Conservation (phyloP, 2,113 vertebrate species). For the Rattus norvegicus region GRCr8 NC_086020.1:107951501-107952000, state of each 20-base stretch:
- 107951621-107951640: background rate
- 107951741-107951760: background rate
- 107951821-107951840: background rate
- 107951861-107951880: background rate
- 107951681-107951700: background rate
- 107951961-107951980: constrained; percentile 60
- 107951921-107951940: constrained; percentile 52
- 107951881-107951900: constrained; percentile 50
- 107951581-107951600: background rate
- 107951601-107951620: background rate
- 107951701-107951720: background rate
- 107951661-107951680: background rate
- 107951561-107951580: background rate
- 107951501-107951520: background rate
- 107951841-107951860: background rate
- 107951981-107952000: constrained; percentile 61
- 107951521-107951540: background rate
- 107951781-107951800: background rate
- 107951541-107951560: background rate
- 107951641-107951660: background rate
- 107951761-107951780: background rate
- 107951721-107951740: background rate
- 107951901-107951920: constrained; percentile 31
- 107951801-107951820: background rate
- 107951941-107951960: constrained; percentile 14